Percentiles rank a stretch among this genome's conserved stretches.
phyloP scores from a whole-genome alignment of 2,888 invertebrate genomes.

The Strigamia crassipes region DNA sequence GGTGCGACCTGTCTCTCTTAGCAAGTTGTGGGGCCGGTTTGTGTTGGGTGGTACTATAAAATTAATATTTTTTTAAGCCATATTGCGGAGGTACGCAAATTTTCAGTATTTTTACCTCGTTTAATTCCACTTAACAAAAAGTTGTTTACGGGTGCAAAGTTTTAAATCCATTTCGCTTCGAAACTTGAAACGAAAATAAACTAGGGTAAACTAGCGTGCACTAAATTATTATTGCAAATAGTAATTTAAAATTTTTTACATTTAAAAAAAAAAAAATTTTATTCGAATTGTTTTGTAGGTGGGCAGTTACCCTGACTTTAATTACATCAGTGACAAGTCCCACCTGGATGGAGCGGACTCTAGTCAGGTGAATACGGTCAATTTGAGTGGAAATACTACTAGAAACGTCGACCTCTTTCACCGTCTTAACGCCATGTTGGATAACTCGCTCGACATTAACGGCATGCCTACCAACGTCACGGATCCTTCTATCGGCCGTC shows the following conservation, averaged over 20 bases:
- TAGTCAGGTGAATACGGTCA: constrained; percentile 37
- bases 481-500: constrained; percentile 6
- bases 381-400: not conserved
- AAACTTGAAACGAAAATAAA: not conserved
- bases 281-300: not conserved
- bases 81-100: not conserved
- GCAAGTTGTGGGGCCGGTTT: not conserved
- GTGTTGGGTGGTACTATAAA: constrained; percentile 21
- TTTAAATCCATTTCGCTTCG: not conserved
- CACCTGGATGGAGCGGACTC: constrained; percentile 42
- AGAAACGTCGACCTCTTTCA: constrained; percentile 56
- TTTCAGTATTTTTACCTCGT: not conserved
- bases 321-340: constrained; percentile 39
- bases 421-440: constrained; percentile 59
- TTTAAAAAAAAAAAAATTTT: not conserved
- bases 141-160: not conserved
- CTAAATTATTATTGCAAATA: too few species aligned
- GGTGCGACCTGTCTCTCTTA: not conserved
- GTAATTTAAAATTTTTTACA: not conserved
- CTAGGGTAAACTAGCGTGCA: too few species aligned
- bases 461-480: not conserved
- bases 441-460: constrained; percentile 58
- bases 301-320: constrained; percentile 5
- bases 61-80: not conserved
- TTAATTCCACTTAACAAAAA: not conserved